Percentiles rank a stretch among this genome's conserved stretches.
phyloP scores from a whole-genome alignment of 2,888 invertebrate species.

The Drosophila kambysellisi region DNA sequence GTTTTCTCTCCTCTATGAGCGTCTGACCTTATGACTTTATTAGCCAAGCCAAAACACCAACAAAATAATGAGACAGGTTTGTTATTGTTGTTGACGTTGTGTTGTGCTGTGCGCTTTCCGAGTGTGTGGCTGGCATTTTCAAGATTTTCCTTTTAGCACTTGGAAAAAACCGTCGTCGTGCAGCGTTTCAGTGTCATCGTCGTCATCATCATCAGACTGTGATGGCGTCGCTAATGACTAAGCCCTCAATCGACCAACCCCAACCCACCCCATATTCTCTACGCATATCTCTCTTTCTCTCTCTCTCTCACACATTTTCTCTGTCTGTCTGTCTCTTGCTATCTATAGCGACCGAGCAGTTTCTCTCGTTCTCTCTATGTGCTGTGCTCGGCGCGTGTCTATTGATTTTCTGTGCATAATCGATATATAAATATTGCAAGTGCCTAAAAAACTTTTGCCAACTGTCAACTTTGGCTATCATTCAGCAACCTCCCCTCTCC shows the following conservation, averaged over 20 bases:
- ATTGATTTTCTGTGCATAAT: constrained; percentile 68
- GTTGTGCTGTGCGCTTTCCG: constrained; percentile 3
- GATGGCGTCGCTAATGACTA: constrained; percentile 59
- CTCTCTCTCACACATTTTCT: not conserved
- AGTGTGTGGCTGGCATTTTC: constrained; percentile 41
- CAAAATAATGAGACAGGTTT: constrained; percentile 58
- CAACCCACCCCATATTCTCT: not conserved
- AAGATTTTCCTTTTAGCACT: constrained; percentile 50
- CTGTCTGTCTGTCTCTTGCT: constrained; percentile 1
- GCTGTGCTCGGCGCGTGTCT: constrained; percentile 42
- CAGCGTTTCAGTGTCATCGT: constrained; percentile 21
- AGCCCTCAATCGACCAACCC: constrained; percentile 19
- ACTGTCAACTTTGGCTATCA: constrained; percentile 50
- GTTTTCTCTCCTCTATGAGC: constrained; percentile 32
- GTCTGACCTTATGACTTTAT: constrained; percentile 65
- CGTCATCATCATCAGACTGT: constrained; percentile 17
- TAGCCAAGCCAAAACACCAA: constrained; percentile 25
- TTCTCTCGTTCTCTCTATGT: constrained; percentile 1
- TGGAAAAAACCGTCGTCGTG: constrained; percentile 37
- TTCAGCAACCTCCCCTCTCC: not conserved
- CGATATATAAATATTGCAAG: constrained; percentile 70
- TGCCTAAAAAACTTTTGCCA: constrained; percentile 57
- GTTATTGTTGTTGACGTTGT: constrained; percentile 8
- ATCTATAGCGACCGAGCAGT: not conserved
- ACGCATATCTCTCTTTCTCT: not conserved